Conservation (phyloP, 2,797 vertebrate genomes). For the Myotis vivesi region DNA sequence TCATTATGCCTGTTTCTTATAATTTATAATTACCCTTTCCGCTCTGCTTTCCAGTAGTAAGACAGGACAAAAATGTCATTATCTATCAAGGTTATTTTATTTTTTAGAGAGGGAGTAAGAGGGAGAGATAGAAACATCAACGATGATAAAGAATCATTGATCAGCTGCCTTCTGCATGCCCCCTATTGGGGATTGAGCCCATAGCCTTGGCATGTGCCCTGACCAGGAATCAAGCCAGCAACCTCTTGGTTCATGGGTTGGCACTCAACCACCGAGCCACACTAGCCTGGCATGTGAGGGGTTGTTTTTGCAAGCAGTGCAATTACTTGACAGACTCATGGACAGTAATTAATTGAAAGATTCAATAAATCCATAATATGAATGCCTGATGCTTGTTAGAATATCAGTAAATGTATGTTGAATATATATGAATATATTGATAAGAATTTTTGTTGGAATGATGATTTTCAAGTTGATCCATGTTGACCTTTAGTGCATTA, state of each 20-base stretch:
- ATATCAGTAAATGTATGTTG: background rate
- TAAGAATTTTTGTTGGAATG: background rate
- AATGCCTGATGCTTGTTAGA: background rate
- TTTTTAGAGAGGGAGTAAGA: no score
- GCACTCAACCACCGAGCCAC: no score
- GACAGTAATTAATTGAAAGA: background rate
- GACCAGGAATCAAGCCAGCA: no score
- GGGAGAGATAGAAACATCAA: no score
- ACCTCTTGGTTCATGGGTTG: no score
- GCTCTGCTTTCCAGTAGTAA: background rate
- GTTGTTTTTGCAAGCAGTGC: background rate
- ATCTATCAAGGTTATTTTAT: no score
- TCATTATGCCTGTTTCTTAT: background rate
- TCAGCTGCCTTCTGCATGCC: no score
- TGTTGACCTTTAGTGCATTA: background rate
- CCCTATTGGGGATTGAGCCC: no score
- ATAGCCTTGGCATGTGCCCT: no score
- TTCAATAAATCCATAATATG: background rate
- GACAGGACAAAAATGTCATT: background rate
- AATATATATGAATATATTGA: background rate
- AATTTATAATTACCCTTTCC: background rate
- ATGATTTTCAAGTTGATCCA: background rate
- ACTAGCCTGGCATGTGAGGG: background rate
- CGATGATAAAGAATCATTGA: no score
- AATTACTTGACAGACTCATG: background rate